phyloP scores from a whole-genome alignment of 2,113 vertebrate genomes.

The Turnix velox region DNA sequence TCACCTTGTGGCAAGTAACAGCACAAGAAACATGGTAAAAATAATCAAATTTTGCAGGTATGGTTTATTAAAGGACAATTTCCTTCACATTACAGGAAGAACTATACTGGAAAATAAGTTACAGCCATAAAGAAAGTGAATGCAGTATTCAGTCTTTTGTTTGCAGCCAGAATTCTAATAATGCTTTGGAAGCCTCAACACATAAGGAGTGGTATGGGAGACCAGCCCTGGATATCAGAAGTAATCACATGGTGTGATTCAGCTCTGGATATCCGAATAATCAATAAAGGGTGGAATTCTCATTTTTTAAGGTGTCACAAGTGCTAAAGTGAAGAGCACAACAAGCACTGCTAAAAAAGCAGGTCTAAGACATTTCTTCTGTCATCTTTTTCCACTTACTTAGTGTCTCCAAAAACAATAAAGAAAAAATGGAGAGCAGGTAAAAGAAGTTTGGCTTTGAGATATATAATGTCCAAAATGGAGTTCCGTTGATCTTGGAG shows the following conservation, averaged over 20 bases:
- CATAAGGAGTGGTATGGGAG: accelerated
- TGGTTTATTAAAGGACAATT: neutral
- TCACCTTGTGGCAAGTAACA: neutral
- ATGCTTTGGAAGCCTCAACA: neutral
- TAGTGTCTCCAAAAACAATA: neutral
- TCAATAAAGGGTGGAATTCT: accelerated
- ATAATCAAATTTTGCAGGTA: neutral
- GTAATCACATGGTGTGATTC: no score
- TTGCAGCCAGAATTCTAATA: neutral
- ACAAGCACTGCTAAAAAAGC: accelerated
- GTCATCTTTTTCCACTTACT: neutral
- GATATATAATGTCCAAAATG: neutral
- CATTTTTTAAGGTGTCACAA: neutral
- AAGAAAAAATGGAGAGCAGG: neutral
- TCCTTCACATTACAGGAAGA: neutral
- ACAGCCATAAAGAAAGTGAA: neutral
- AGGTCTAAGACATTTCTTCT: neutral
- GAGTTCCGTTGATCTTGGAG: neutral
- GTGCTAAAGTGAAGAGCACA: neutral
- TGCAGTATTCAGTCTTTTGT: neutral
- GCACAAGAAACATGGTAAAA: neutral
- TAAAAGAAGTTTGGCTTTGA: neutral
- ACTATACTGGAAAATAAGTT: neutral
- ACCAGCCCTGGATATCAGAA: neutral
- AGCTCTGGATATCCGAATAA: no score